Evolutionary conservation across 2,888 invertebrate species (phyloP).

Genomic region (Rhyacophila evoluta): DNA sequence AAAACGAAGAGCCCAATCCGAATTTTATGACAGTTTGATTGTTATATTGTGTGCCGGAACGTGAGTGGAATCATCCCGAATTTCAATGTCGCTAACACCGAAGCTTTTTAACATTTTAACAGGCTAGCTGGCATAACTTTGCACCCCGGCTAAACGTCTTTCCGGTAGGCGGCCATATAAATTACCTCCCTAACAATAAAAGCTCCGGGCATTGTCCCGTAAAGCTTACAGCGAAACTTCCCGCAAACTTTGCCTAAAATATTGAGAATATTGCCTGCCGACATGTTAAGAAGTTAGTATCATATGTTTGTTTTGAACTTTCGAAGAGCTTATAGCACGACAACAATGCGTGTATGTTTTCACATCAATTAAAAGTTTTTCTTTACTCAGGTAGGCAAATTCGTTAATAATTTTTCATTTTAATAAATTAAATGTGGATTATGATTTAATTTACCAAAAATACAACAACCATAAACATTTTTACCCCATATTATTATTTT

Average conservation of each 20-base stretch:
- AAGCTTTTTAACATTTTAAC: slow-evolving; percentile 16
- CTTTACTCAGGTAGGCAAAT: neutral
- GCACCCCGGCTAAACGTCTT: slow-evolving; percentile 3
- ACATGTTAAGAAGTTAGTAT: neutral
- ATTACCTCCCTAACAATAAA: slow-evolving; percentile 27
- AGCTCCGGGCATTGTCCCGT: slow-evolving; percentile 20
- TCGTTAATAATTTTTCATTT: neutral
- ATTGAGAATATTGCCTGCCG: slow-evolving; percentile 11
- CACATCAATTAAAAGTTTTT: neutral
- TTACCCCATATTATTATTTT: too few species aligned
- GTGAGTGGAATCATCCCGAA: neutral
- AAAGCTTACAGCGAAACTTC: slow-evolving; percentile 1
- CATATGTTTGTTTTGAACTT: slow-evolving; percentile 8
- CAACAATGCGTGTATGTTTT: neutral
- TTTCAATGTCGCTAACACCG: neutral
- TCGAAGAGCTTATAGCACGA: neutral
- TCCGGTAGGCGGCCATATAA: slow-evolving; percentile 20
- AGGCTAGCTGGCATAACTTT: neutral
- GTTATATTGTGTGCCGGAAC: neutral
- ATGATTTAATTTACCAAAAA: too few species aligned
- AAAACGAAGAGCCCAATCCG: neutral
- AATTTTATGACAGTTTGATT: neutral
- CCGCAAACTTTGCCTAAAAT: neutral
- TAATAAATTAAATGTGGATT: neutral
- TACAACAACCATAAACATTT: too few species aligned